Conservation (phyloP, 23 tunicate genomes). For the Corella eumyota region DNA sequence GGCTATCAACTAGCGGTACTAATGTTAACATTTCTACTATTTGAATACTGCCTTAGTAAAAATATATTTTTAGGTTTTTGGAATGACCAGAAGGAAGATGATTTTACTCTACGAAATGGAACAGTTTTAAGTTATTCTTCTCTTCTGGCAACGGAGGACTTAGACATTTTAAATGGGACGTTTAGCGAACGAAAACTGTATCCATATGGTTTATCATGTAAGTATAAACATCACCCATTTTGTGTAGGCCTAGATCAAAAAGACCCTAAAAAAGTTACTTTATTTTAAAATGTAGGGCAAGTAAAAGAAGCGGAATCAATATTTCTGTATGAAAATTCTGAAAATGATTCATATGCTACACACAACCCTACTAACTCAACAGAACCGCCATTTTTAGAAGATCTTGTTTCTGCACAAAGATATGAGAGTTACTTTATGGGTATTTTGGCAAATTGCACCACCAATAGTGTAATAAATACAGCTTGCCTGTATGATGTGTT, state of each 20-base stretch:
- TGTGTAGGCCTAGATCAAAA: too few relatives aligned
- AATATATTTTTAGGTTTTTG: constrained; percentile 7
- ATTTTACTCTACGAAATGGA: constrained; percentile 55
- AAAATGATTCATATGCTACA: constrained; percentile 8
- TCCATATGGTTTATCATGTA: constrained; percentile 29
- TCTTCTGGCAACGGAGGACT: constrained; percentile 15
- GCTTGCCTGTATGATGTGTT: constrained; percentile 9
- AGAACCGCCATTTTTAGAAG: constrained; percentile 48
- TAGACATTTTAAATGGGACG: constrained; percentile 29
- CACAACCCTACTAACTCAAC: constrained; percentile 32
- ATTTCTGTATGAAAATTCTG: neutral
- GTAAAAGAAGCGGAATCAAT: neutral
- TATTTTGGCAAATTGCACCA: neutral
- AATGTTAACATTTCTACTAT: too few relatives aligned
- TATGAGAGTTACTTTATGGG: neutral
- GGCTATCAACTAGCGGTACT: too few relatives aligned
- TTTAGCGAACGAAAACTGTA: constrained; percentile 17
- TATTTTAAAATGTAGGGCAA: neutral
- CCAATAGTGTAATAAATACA: neutral
- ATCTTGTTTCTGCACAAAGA: constrained; percentile 23
- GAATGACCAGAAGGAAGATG: constrained; percentile 22
- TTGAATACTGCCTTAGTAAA: too few relatives aligned
- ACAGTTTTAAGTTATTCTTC: constrained; percentile 10
- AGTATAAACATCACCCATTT: neutral
- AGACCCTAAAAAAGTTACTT: neutral